Evolutionary conservation across 2,113 vertebrate genomes (phyloP), one percentile per base, ranked within the genome.

Genomic region (Microcebus lehilahytsara): DNA sequence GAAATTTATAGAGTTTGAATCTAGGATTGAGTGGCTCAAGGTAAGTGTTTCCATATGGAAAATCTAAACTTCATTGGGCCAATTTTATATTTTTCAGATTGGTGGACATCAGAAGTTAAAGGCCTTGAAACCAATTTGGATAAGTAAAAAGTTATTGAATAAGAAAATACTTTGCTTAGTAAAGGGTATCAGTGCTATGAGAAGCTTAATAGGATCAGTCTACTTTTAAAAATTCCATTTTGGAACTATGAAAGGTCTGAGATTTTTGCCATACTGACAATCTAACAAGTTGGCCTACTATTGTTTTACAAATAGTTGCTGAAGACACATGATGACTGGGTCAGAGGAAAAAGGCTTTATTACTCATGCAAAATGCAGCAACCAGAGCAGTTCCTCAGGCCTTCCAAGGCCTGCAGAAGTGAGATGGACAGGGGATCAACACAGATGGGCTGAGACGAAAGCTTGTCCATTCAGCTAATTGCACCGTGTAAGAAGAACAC

Each of bases 351-450:
- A 85, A 6, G 16, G 58, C 27, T 80, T 53, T 9, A 84, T 62
- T 78, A 40, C 2, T 66, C 4, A 9, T 2, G 2, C 20, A 5
- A 85, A 72, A 74, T 30, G 1, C 5, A 42, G 10, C 42, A 80
- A 51, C 27, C 34, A n/a, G 20, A 72, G 8, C 7, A 64, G 13
- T 81, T 79, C 32, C 6, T 25, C 46, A 13, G 9, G 71, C 11
- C 56, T 75, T 80, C 25, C 23, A 6, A 40, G 7, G 2, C 17
- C 60, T 46, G 2, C 3, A 19, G 37, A 53, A 13, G 42, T 5
- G 25, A 75, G 19, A 10, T 0, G 1, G 3, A 4, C 5, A 23
- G 4, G 5, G 17, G 20, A 1, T 10, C 2, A 1, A 6, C 20
- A 75, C 1, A 34, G 23, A 27, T 30, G 19, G 3, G 5, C 17